Conservation (phyloP, 2,113 vertebrate species). For the Jaculus jaculus region DNA sequence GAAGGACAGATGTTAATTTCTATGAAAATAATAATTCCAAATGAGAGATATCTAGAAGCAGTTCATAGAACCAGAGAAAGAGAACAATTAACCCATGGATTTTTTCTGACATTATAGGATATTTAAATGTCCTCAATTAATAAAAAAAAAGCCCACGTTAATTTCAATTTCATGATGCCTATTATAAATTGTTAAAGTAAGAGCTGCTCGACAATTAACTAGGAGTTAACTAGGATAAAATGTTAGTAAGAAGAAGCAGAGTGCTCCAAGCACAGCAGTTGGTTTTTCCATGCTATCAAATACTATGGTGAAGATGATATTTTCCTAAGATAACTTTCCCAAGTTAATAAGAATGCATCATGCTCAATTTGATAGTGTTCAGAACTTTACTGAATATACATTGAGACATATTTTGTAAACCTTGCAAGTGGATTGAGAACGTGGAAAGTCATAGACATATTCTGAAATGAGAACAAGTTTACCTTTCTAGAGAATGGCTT, state of each 20-base stretch:
- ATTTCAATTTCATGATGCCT: constrained; percentile 34
- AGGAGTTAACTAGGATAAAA: no score
- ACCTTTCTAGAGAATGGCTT: not conserved
- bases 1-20: constrained; percentile 63
- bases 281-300: not conserved
- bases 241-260: no score
- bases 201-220: no score
- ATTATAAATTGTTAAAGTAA: no score
- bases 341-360: not conserved
- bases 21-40: constrained; percentile 60
- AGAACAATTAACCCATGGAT: constrained; percentile 38
- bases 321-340: not conserved
- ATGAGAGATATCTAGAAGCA: not conserved
- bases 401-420: not conserved
- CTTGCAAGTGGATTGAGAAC: not conserved
- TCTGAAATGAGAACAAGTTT: not conserved
- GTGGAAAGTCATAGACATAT: not conserved
- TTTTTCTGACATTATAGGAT: constrained; percentile 38
- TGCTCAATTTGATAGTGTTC: not conserved
- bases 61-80: not conserved
- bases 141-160: not conserved
- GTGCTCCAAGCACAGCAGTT: no score
- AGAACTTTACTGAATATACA: not conserved
- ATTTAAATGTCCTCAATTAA: constrained; percentile 27
- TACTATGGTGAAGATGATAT: no score